Percentiles rank a stretch among this genome's conserved stretches.
phyloP scores from a whole-genome alignment of 2,113 vertebrate genomes.

The Trematocara nigrifrons region DNA sequence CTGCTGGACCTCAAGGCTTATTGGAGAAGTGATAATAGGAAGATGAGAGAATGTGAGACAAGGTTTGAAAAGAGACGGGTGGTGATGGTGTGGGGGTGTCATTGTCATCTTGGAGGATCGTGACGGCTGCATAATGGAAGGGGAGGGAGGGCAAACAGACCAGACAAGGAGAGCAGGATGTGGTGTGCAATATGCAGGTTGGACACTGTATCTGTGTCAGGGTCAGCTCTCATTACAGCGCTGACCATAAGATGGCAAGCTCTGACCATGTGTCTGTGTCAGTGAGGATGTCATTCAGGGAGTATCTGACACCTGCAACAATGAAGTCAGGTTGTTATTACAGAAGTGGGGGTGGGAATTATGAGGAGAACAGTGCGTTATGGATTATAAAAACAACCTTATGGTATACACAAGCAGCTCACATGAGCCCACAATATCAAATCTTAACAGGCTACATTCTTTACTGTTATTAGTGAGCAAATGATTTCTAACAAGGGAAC shows the following conservation, averaged over 20 bases:
- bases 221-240: constrained; percentile 43
- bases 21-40: background rate
- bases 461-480: background rate
- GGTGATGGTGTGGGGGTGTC: background rate
- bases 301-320: background rate
- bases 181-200: background rate
- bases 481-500: background rate
- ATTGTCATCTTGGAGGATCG: background rate
- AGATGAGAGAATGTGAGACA: background rate
- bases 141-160: background rate
- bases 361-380: background rate
- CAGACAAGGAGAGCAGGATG: background rate
- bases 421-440: background rate
- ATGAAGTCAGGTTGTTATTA: background rate
- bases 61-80: background rate
- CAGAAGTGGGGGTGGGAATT: background rate
- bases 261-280: background rate
- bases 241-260: background rate
- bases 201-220: constrained; percentile 23
- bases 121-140: constrained; percentile 7
- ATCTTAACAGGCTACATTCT: background rate
- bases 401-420: background rate
- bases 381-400: background rate
- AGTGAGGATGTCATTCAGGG: background rate
- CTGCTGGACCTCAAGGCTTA: background rate